Base-by-base conservation (phyloP, 2,888 invertebrate genomes). In the Plusia festucae region DNA sequence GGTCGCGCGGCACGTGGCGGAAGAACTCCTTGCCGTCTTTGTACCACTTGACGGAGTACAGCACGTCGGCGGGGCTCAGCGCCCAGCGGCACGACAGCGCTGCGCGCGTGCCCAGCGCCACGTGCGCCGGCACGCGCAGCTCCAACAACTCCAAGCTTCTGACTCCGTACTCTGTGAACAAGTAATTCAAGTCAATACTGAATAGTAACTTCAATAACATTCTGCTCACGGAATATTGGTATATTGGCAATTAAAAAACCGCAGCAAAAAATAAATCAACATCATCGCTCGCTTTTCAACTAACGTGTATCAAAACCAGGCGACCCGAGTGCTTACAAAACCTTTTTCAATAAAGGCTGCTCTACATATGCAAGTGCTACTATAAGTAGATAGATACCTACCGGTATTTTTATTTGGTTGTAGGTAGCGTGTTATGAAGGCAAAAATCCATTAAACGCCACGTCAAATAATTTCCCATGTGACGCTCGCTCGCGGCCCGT, bases 11-110 rank as follows among this genome's bases (percentile, higher is more conserved):
- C 78, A 98, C 97, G 91, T 97, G 98, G 72, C 98, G 96, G 95
- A 97, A 98, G 95, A 98, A 98, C 93, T 98, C 98, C 90, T 97
- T 97, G 77, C 98, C 98, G 88, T 98, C 98, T 89, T 98, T 98
- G 95, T 98, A 98, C 98, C 98, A 98, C 94, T 98, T 98, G 84
- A 98, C 98, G 34, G 98, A 98, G 92, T 98, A 98, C 55, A 98
- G 95, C 57, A 96, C 96, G 90, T 98, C 98, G 4, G 96, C 97
- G 81, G 98, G 97, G 2, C 91, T 91, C 88, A 98, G 95, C 91
- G 97, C 97, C 95, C 97, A 98, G 89, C 97, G 97, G 92, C 98
- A 98, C 59, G 97, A 97, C 80, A 98, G 93, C 65, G 96, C 95
- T 46, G 97, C 97, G 81, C 96, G 96, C 86, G 97, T 97, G 82